phyloP scores from a whole-genome alignment of 2,113 vertebrate genomes.

The Silurus asotus region DNA sequence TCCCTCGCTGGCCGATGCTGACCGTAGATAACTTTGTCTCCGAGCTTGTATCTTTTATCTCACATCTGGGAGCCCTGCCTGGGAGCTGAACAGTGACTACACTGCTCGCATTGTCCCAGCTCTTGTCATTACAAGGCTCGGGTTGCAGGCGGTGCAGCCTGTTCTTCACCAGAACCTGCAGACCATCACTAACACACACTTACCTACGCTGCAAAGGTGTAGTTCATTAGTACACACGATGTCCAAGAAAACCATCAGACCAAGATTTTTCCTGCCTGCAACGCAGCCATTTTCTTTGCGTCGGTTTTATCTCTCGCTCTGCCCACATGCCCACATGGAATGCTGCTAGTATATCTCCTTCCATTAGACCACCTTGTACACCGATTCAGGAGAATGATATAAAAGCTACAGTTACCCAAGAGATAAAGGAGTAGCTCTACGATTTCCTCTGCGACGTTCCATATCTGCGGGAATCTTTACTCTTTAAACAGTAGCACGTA shows the following conservation, averaged over 20 bases:
- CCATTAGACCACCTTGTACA: conserved; percentile 24
- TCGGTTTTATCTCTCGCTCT: not conserved
- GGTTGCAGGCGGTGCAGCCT: conserved; percentile 54
- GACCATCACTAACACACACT: not conserved
- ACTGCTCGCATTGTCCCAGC: conserved; percentile 56
- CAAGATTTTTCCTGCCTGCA: not conserved
- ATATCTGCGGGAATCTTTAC: conserved; percentile 20
- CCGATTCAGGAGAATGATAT: conserved; percentile 25
- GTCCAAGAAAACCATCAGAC: not conserved
- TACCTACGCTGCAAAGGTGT: not conserved
- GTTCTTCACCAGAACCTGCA: conserved; percentile 31
- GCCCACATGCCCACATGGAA: conserved; percentile 22
- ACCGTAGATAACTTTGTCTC: conserved; percentile 69
- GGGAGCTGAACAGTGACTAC: conserved; percentile 60
- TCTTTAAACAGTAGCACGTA: conserved; percentile 6
- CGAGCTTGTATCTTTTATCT: conserved; percentile 68
- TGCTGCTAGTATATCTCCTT: not conserved
- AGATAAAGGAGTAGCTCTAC: conserved; percentile 8
- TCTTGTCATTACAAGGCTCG: conserved; percentile 62
- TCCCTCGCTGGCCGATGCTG: conserved; percentile 57
- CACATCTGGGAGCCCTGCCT: conserved; percentile 61
- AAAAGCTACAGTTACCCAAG: conserved; percentile 13
- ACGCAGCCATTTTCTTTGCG: not conserved
- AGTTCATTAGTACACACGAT: not conserved
- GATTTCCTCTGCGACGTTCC: conserved; percentile 8